phyloP scores from a whole-genome alignment of 2,113 vertebrate species.

The Lucifuga dentata region DNA sequence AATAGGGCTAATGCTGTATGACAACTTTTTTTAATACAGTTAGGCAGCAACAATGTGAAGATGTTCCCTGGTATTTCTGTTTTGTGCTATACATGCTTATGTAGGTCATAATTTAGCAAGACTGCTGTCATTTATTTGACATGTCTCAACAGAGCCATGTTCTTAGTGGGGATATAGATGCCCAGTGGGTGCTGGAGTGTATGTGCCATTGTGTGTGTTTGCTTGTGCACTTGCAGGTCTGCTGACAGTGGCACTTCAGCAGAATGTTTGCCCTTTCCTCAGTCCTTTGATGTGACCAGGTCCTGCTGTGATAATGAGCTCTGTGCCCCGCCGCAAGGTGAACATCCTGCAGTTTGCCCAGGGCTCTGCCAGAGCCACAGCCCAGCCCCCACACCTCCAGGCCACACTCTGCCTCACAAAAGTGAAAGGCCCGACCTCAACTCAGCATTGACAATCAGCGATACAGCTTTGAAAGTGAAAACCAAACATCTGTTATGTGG shows the following conservation, averaged over 20 bases:
- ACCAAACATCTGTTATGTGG: not conserved
- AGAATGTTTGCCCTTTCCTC: constrained; percentile 87
- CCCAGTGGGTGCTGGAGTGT: constrained; percentile 45
- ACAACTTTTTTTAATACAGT: not conserved
- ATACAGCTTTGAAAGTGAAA: constrained; percentile 13
- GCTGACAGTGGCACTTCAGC: constrained; percentile 82
- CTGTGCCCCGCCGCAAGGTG: constrained; percentile 81
- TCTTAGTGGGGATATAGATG: constrained; percentile 39
- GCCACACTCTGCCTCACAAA: constrained; percentile 18
- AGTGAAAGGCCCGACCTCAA: constrained; percentile 32
- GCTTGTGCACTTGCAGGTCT: constrained; percentile 69
- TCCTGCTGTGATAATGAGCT: constrained; percentile 84
- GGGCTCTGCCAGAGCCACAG: constrained; percentile 72
- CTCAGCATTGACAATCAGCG: constrained; percentile 38
- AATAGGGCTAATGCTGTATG: constrained; percentile 8
- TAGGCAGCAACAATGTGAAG: not conserved
- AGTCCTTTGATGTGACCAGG: constrained; percentile 86
- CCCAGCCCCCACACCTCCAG: constrained; percentile 53
- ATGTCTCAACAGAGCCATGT: constrained; percentile 10
- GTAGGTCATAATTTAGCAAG: not conserved
- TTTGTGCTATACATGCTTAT: not conserved
- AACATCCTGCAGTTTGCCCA: constrained; percentile 75
- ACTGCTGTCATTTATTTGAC: not conserved
- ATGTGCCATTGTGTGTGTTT: constrained; percentile 44
- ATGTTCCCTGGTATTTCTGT: not conserved